phyloP scores from a whole-genome alignment of 2,888 invertebrate species.

The Phortica magna region DNA sequence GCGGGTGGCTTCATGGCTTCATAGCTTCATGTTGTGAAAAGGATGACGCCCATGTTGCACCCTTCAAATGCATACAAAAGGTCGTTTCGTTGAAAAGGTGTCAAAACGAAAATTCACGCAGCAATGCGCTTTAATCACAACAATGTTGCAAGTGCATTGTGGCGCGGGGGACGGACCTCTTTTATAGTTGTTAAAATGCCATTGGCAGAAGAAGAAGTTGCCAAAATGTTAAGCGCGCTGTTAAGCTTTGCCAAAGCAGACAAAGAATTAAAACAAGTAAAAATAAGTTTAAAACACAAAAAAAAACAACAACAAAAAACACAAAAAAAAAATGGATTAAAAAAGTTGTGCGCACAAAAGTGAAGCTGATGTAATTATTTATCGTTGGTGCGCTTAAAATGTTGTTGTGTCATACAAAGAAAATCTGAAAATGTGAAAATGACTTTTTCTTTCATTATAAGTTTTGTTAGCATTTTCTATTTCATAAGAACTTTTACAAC shows the following conservation, averaged over 20 bases:
- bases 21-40: not conserved
- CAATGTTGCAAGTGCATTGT: constrained; percentile 13
- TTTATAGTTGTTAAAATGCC: constrained; percentile 15
- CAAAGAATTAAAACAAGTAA: not conserved
- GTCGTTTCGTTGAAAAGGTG: constrained; percentile 14
- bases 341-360: no score
- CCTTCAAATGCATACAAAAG: not conserved
- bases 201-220: constrained; percentile 23
- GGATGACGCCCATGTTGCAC: not conserved
- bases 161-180: not conserved
- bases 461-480: no score
- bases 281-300: not conserved
- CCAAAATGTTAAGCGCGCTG: constrained; percentile 16
- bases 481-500: no score
- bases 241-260: not conserved
- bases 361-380: no score
- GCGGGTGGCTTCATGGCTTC: not conserved
- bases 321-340: no score
- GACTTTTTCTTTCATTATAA: no score
- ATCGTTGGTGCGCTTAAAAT: no score
- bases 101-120: constrained; percentile 25
- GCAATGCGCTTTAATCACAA: constrained; percentile 29
- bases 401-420: no score
- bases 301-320: not conserved
- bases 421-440: no score